Conservation (phyloP, 2,888 invertebrate genomes). For the Halictus ligatus region DNA sequence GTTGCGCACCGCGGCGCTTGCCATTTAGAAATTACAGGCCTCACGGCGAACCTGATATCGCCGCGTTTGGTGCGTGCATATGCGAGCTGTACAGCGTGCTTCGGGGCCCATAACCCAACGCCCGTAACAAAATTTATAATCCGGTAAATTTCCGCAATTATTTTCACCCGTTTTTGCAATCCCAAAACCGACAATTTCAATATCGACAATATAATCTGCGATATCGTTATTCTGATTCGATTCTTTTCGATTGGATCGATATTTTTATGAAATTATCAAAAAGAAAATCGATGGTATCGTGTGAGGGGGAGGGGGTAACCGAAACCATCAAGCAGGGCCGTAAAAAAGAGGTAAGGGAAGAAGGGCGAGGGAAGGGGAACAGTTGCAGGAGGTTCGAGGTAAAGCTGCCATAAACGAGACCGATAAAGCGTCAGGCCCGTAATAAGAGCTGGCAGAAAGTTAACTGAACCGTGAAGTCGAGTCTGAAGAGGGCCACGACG, state of each 20-base stretch:
- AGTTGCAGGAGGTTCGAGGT: slow-evolving; percentile 51
- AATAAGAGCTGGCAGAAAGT: slow-evolving; percentile 79
- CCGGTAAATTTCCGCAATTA: not conserved
- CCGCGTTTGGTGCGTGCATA: not conserved
- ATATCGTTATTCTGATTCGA: too few relatives aligned
- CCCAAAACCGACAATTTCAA: not conserved
- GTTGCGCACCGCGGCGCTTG: slow-evolving; percentile 22
- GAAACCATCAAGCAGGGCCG: slow-evolving; percentile 16
- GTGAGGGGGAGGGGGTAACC: not conserved
- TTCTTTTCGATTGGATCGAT: not conserved
- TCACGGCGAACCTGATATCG: slow-evolving; percentile 4
- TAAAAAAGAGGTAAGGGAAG: slow-evolving; percentile 11
- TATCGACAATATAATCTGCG: not conserved
- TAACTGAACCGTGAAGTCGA: slow-evolving; percentile 78
- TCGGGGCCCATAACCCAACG: slow-evolving; percentile 28
- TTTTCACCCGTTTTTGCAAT: not conserved
- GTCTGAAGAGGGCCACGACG: slow-evolving; percentile 65
- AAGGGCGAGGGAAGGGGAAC: slow-evolving; percentile 30
- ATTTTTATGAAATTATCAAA: not conserved
- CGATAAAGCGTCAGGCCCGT: slow-evolving; percentile 73
- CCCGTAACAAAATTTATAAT: slow-evolving; percentile 24
- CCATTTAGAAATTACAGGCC: slow-evolving; percentile 44
- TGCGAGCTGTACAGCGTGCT: not conserved
- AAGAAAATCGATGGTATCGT: slow-evolving; percentile 23
- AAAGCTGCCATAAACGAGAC: slow-evolving; percentile 56